A percentile compares a stretch with the other conserved stretches of the same genome.
These are phyloP conservation scores for Ascidia mentula DNA, from an alignment of 23 tunicate species.

Conservation along the genomic window DNA sequence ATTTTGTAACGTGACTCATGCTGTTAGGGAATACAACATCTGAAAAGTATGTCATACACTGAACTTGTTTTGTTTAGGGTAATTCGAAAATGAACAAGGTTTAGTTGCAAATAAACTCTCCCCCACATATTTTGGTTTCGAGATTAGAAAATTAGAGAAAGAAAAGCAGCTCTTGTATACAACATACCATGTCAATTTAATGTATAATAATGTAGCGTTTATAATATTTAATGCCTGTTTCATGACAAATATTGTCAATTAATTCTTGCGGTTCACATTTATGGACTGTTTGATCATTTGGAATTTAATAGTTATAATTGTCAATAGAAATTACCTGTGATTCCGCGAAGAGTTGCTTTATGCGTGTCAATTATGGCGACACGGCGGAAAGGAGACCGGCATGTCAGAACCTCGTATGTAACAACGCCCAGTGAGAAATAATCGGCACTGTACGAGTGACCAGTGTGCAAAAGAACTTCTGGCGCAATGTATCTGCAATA, in stretches of 20 bases:
- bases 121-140: too few relatives aligned
- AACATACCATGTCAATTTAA: neutral
- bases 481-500: conserved; percentile 65
- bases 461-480: conserved; percentile 50
- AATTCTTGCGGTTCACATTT: too few relatives aligned
- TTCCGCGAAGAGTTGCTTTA: conserved; percentile 68
- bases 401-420: conserved; percentile 45
- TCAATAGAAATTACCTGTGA: conserved; percentile 40
- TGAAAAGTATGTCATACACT: too few relatives aligned
- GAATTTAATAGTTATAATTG: neutral
- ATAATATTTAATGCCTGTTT: too few relatives aligned
- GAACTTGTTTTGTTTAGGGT: neutral
- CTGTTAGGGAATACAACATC: conserved; percentile 58
- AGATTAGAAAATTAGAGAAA: too few relatives aligned
- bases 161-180: too few relatives aligned
- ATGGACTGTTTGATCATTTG: too few relatives aligned
- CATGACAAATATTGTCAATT: too few relatives aligned
- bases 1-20: conserved; percentile 39
- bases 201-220: too few relatives aligned
- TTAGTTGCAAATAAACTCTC: neutral
- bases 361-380: conserved; percentile 51
- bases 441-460: conserved; percentile 48
- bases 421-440: conserved; percentile 76
- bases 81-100: neutral
- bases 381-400: conserved; percentile 82